Evolutionary conservation across 2,797 vertebrate species (phyloP).

Genomic region (Stomatorhinus walkeri): DNA sequence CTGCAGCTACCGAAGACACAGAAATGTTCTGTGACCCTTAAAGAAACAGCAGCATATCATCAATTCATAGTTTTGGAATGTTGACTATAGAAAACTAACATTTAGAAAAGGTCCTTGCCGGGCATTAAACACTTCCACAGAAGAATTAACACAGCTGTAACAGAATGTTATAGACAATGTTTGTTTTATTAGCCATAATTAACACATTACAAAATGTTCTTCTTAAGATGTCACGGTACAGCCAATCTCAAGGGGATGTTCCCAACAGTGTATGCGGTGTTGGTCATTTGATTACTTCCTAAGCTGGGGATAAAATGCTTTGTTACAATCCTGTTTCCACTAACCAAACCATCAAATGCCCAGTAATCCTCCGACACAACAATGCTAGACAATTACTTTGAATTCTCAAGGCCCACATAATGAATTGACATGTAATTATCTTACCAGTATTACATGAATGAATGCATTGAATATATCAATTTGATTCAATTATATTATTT

Average conservation of each 20-base stretch:
- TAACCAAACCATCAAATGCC: not conserved
- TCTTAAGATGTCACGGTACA: not conserved
- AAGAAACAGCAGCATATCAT: not conserved
- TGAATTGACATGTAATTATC: not conserved
- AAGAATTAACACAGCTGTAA: not conserved
- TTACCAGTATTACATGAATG: not conserved
- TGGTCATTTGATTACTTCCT: not conserved
- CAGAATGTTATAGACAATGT: not conserved
- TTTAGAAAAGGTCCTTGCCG: not conserved
- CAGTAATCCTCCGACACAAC: not conserved
- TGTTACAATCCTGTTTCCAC: not conserved
- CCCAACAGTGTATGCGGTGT: not conserved
- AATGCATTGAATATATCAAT: not conserved
- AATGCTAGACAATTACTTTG: not conserved
- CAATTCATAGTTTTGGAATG: not conserved
- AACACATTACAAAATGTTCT: not conserved
- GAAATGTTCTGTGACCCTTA: not conserved
- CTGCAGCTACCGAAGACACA: not conserved
- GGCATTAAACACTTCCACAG: not conserved
- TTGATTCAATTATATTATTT: not conserved
- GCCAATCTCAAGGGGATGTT: not conserved
- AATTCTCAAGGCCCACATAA: not conserved
- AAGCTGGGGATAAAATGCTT: not conserved
- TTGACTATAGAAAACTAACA: not conserved
- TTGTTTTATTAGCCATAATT: not conserved